Evolutionary conservation across 2,797 vertebrate genomes (phyloP).

Genomic region (Lacerta agilis): DNA sequence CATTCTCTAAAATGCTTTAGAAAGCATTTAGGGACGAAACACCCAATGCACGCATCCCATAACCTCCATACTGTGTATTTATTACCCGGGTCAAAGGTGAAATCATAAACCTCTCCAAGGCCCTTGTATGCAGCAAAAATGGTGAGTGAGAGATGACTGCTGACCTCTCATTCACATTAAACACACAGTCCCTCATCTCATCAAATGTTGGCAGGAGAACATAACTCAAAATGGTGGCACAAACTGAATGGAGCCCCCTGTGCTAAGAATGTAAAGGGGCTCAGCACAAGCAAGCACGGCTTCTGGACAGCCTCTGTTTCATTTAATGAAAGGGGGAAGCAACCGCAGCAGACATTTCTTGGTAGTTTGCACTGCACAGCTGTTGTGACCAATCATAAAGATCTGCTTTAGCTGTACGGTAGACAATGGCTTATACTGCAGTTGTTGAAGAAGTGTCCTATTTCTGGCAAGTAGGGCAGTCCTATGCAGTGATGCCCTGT

Average conservation of each 20-base stretch:
- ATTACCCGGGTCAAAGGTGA: constrained; percentile 69
- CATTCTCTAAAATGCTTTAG: background rate
- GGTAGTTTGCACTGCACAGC: background rate
- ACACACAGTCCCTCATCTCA: constrained; percentile 63
- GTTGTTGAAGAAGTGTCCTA: no score
- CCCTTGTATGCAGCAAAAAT: constrained; percentile 71
- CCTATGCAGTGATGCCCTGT: no score
- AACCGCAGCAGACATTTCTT: background rate
- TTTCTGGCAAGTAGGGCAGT: no score
- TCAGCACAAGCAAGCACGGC: background rate
- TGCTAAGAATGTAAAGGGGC: background rate
- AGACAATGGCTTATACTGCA: background rate
- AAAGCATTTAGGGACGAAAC: background rate
- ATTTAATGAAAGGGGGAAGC: background rate
- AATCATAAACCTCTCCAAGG: constrained; percentile 66
- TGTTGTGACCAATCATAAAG: background rate
- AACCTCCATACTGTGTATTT: constrained; percentile 62
- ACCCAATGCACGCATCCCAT: constrained; percentile 61
- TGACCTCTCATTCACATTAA: constrained; percentile 65
- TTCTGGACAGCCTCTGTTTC: background rate
- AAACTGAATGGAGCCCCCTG: background rate
- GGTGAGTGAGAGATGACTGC: constrained; percentile 61
- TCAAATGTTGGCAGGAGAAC: constrained; percentile 51
- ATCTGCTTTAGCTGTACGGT: background rate
- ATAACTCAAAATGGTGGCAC: constrained; percentile 47